Base-by-base conservation (phyloP, 1,140 invertebrate genomes). In the Papilio helenus region DNA sequence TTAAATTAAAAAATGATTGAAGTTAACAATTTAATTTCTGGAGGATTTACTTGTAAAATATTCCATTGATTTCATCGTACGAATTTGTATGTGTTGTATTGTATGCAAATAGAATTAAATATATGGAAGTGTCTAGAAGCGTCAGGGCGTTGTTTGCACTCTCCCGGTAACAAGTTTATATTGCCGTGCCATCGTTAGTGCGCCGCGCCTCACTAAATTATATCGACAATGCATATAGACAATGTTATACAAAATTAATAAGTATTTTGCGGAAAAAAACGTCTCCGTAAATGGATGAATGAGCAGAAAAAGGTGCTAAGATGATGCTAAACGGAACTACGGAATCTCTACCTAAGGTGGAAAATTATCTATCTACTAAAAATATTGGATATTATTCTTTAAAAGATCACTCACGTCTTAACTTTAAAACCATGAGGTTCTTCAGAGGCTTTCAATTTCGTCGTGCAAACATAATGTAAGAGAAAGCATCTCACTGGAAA, bases 381-480 rank as follows among this genome's bases (percentile, higher is more conserved):
- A 39, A 39, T 39, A 39, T 39, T 39, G 34, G 34, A 8, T 0
- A 39, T 39, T 39, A 8, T 39, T 5, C 7, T 5, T 39, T 39
- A 8, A 55, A 55, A n/a, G n/a, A 55, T 8, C 16, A 20, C 51
- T 55, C 20, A 55, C 12, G 14, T 46, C 12, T 68, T 34, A 34
- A 68, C 26, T 29, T 68, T 68, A 29, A 29, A 61, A 29, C 12
- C 12, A 68, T 29, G 18, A 61, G n/a, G 51, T 58, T 20, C 42
- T 44, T 44, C 23, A 23, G n/a, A 26, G 23, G 72, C 72, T 51
- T 74, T 74, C 44, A 74, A 51, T 74, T 74, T 74, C n/a, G 72
- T 23, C 72, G n/a, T 23, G 72, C 72, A 74, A 74, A 74, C 72
- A 74, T 74, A 74, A 74, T 44, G 44, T 44, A 74, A 74, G 39